Percentiles rank a stretch among this genome's conserved stretches.
These are phyloP conservation scores for Tapirus indicus DNA, from an alignment of 2,797 vertebrate species.

Conservation along the genomic window DNA sequence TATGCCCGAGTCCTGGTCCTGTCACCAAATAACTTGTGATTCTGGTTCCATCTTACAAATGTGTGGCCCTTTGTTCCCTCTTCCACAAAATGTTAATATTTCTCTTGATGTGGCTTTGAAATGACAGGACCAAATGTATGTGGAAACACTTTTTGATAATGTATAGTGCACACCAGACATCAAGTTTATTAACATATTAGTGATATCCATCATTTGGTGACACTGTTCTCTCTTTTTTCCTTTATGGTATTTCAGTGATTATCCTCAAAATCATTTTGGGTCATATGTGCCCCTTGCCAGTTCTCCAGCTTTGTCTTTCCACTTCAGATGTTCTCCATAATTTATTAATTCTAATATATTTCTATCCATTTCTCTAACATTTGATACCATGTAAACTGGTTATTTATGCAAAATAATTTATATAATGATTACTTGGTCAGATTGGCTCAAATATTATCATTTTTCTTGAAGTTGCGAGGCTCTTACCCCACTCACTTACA, in stretches of 20 bases:
- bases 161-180: rapidly evolving
- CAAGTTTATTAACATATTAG: not conserved
- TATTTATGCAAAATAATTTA: not conserved
- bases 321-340: not conserved
- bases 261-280: not conserved
- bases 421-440: not conserved
- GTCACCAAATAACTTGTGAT: not conserved
- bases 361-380: not conserved
- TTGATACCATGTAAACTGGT: not conserved
- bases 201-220: not conserved
- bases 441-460: not conserved
- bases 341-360: not conserved
- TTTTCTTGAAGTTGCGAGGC: not conserved
- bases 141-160: not conserved
- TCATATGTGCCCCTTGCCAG: not conserved
- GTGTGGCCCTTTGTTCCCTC: not conserved
- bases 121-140: not conserved
- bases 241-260: not conserved
- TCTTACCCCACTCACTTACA: not conserved
- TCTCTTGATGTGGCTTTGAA: not conserved
- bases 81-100: not conserved
- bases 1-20: not conserved
- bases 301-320: not conserved
- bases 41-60: not conserved
- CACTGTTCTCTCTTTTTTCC: not conserved